A percentile compares a stretch with the other conserved stretches of the same genome.
phyloP scores from a whole-genome alignment of 2,113 vertebrate genomes.

The Perognathus longimembris region DNA sequence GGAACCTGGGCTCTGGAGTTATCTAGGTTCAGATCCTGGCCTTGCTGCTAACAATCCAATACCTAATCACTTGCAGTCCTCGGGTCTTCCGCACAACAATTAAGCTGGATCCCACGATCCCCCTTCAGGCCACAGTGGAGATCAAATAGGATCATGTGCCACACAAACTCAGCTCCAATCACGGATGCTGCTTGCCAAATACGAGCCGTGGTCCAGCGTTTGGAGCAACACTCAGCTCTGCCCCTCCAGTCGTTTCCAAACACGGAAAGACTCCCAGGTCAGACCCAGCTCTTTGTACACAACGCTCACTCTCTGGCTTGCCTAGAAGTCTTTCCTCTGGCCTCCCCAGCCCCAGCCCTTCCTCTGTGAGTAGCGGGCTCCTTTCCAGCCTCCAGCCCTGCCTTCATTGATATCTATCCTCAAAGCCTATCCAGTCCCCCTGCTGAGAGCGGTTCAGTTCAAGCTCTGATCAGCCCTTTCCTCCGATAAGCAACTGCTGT shows the following conservation, averaged over 20 bases:
- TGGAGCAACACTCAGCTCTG: fast-evolving
- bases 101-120: not conserved
- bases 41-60: not conserved
- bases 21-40: not conserved
- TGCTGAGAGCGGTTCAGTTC: not conserved
- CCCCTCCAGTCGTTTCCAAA: not conserved
- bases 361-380: not conserved
- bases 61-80: not conserved
- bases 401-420: not conserved
- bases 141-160: not conserved
- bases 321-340: not conserved
- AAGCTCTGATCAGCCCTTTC: not conserved
- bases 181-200: fast-evolving
- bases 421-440: not conserved
- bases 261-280: not conserved
- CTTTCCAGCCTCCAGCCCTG: not conserved
- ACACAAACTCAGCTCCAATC: fast-evolving
- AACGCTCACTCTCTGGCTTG: fast-evolving
- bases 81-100: not conserved
- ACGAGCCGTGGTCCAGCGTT: not conserved
- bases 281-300: fast-evolving
- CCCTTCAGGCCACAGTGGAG: too few relatives aligned
- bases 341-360: not conserved
- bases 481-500: not conserved
- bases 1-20: not conserved